Base-by-base conservation (phyloP, 1,140 invertebrate species). In the Probaryconus sp. region DNA sequence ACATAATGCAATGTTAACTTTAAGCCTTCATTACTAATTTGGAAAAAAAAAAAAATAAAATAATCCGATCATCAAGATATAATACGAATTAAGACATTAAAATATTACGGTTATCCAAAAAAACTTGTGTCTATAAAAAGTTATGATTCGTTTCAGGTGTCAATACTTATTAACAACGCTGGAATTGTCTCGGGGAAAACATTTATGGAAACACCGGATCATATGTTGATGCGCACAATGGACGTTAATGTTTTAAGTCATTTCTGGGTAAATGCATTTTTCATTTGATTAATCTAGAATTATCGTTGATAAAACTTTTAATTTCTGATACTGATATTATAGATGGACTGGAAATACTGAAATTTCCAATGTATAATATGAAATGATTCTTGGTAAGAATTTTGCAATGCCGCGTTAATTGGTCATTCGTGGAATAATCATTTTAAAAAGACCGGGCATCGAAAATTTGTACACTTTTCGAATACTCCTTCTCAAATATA, bases 101-200 rank as follows among this genome's bases (percentile, higher is more conserved):
- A 5, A 35, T 85, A n/a, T n/a, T n/a, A n/a, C n/a, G n/a, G n/a
- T n/a, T n/a, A n/a, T n/a, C n/a, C n/a, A n/a, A n/a, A n/a, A n/a
- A n/a, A n/a, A n/a, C n/a, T n/a, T n/a, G n/a, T n/a, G n/a, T n/a
- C n/a, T n/a, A n/a, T n/a, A n/a, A n/a, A n/a, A n/a, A n/a, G n/a
- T n/a, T n/a, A n/a, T 18, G 5, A 24, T 47, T 5, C 30, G 10
- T 60, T 89, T 13, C 83, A 95, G 94, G 92, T 94, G 3, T 93
- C 93, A 9, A 92, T 98, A 61, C 87, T 99, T 6, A 91, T 99
- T 18, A 98, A 98, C 86, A 99, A 98, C 86, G 97, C 97, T 13
- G 97, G 97, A 4, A 92, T 98, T 16, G 95, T 95, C 0, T 94
- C 92, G 5, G 96, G 96, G 0, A 92, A 91, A 67, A 91, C 91